phyloP scores from a whole-genome alignment of 2,888 invertebrate genomes.

The Eulithis testata region DNA sequence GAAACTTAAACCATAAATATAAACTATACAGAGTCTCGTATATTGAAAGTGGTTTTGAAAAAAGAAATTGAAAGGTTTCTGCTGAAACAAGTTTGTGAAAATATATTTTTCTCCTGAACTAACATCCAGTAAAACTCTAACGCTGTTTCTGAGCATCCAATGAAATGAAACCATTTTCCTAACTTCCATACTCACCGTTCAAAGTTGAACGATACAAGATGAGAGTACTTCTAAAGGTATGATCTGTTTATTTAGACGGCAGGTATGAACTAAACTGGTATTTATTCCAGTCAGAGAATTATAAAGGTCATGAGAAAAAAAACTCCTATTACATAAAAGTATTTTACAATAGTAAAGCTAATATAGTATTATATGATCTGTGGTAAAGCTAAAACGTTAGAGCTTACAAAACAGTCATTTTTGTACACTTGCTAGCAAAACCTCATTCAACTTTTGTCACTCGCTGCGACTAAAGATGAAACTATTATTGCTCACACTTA shows the following conservation, averaged over 20 bases:
- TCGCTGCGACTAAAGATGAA: no score
- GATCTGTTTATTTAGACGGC: no score
- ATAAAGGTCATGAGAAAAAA: no score
- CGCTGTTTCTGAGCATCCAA: conserved; percentile 7
- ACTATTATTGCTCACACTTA: no score
- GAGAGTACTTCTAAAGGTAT: neutral
- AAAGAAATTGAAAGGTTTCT: conserved; percentile 1
- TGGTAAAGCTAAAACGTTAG: no score
- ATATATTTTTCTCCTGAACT: conserved; percentile 2
- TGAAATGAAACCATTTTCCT: conserved; percentile 17
- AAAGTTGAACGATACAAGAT: conserved; percentile 21
- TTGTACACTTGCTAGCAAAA: no score
- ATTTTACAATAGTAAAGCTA: no score
- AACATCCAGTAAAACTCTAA: conserved; percentile 4
- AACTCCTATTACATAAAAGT: no score
- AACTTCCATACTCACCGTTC: conserved; percentile 18
- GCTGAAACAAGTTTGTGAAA: neutral
- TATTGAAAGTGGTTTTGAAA: neutral
- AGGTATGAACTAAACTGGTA: neutral
- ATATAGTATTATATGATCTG: no score
- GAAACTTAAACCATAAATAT: neutral
- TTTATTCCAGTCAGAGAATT: no score
- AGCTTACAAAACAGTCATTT: no score
- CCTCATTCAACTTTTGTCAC: no score
- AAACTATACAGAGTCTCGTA: neutral